Evolutionary conservation across 2,797 vertebrate species (phyloP), one percentile per base, ranked within the genome.

Genomic region (Schizopygopsis malacanthus): DNA sequence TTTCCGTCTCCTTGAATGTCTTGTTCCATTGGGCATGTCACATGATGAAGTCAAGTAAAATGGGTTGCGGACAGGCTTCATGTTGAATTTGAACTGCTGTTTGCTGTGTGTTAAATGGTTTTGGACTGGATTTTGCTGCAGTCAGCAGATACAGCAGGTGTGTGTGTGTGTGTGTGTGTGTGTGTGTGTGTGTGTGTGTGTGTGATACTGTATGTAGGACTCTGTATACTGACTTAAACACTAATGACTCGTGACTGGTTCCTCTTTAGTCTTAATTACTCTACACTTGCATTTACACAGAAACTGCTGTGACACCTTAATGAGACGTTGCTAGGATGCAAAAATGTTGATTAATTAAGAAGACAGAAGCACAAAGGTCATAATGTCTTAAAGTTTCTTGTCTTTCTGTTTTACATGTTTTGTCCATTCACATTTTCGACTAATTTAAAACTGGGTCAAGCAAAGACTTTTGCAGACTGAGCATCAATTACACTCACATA

Each of bases 271-370:
- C 65, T 82, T 83, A 81, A 73, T 69, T 63, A 67, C 63, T 69
- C 47, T 50, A 39, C 56, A 33, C 72, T 47, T 85, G 79, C 56
- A 25, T 81, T 77, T 37, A 79, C 37, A 67, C 63, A 37, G 45
- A 41, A 72, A 63, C 45, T 28, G 81, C 88, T 88, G 83, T 75
- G 79, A 80, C 86, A 82, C 84, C 88, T 87, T 93, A 93, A 93
- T 92, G 92, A 92, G 88, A 91, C 88, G 91, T 93, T 93, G 89
- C 92, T 90, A 89, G 81, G 91, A 88, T 65, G 80, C 70, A 7
- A 79, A 84, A 89, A 43, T 59, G 56, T 83, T 72, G 86, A 79
- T 87, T 4, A n/a, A 88, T 78, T 88, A 56, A 85, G 78, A 85
- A 87, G 86, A 91, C 90, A 87, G 80, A 81, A 81, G 59, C 73